Conservation (phyloP, 2,888 invertebrate genomes). For the Tipula lateralis region DNA sequence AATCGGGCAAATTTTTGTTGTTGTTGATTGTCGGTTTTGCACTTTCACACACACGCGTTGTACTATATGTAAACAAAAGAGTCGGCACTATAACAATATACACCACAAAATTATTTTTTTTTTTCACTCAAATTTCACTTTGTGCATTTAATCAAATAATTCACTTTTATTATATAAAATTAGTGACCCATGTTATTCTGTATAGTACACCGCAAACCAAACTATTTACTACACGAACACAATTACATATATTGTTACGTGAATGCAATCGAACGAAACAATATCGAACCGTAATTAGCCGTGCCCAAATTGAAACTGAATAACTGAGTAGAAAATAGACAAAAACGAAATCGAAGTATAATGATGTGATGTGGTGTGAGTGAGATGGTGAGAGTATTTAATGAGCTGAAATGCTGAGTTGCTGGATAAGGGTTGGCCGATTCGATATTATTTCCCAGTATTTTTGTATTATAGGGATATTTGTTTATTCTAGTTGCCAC, state of each 20-base stretch:
- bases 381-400: too few relatives aligned
- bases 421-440: too few relatives aligned
- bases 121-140: neutral
- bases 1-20: neutral
- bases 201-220: neutral
- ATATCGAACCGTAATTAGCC: neutral
- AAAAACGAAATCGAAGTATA: neutral
- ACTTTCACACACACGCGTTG: neutral
- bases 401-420: too few relatives aligned
- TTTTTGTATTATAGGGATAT: too few relatives aligned
- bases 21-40: neutral
- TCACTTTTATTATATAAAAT: neutral
- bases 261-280: neutral
- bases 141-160: neutral
- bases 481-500: too few relatives aligned
- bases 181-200: neutral
- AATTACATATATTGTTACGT: neutral
- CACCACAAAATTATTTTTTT: neutral
- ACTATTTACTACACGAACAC: neutral
- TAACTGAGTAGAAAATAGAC: neutral
- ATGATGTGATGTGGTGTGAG: neutral
- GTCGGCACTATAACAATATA: neutral
- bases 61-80: neutral
- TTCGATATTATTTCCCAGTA: too few relatives aligned
- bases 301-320: constrained; percentile 9